Base-by-base conservation (phyloP, 2,113 vertebrate genomes). In the Zosterops lateralis region DNA sequence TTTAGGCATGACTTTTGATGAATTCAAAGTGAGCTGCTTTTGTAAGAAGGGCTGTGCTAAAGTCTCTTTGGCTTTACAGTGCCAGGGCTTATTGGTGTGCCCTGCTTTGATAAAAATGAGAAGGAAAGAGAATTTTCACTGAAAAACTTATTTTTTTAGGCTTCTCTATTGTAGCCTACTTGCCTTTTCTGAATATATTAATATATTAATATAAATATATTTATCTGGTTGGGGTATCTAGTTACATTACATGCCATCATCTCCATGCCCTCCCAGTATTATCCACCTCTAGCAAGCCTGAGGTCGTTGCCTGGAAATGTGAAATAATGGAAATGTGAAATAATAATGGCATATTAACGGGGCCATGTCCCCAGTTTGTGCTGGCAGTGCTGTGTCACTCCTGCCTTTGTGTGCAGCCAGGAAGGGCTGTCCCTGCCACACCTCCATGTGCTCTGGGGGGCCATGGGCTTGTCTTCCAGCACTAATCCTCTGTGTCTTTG, bases 401-500 rank as follows among this genome's bases (percentile, higher is more conserved):
- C 56, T 38, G 10, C 6, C 62, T 65, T n/a, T 28, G 87, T n/a
- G 65, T 32, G 48, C 5, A 8, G n/a, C 0, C 0, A 47, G 85
- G 67, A 75, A 32, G 29, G 50, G 28, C 64, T 4, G 8, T 58
- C 80, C 82, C 54, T 28, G 6, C 42, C 73, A 13, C 84, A 36
- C 15, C 70, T 66, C 77, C 64, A 0, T 0, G 0, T 12, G 75
- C 15, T 42, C 36, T 17, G 11, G 4, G 31, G 29, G 20, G 48
- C 9, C 14, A 4, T 1, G 4, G 34, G 12, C 7, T 66, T 28
- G 47, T 40, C 88, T 77, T 40, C 74, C 26, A 48, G 4, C 4
- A 0, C 29, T 94, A 92, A 95, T 34, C 61, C 29, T 78, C 58
- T 74, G 7, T 90, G 54, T 95, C 32, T 90, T 92, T 96, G 42